Conservation (phyloP, 2,797 vertebrate genomes). For the Buceros bicornis region DNA sequence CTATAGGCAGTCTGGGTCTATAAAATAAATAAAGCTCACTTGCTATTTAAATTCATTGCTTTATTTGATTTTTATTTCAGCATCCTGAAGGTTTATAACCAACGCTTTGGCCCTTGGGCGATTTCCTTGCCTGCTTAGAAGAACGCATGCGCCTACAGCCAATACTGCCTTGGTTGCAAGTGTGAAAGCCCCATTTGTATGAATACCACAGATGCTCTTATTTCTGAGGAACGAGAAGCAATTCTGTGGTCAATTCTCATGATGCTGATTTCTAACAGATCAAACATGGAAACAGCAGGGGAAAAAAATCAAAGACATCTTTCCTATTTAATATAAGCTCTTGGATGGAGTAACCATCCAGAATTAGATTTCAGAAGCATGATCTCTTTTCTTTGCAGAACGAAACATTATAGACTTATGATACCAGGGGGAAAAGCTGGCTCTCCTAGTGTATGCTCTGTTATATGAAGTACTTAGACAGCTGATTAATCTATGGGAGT, state of each 20-base stretch:
- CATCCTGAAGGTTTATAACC: background rate
- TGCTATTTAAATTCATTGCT: background rate
- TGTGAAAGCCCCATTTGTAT: background rate
- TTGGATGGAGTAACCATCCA: constrained; percentile 17
- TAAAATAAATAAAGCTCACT: constrained; percentile 21
- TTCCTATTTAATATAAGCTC: constrained; percentile 19
- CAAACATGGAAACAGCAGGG: constrained; percentile 7
- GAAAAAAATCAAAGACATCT: background rate
- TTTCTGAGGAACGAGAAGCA: constrained; percentile 18
- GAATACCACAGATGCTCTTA: constrained; percentile 4
- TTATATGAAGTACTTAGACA: constrained; percentile 27
- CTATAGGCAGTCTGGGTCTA: background rate
- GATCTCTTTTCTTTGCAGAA: constrained; percentile 38
- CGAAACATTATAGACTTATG: background rate
- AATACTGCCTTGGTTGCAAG: background rate
- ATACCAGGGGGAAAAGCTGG: constrained; percentile 8
- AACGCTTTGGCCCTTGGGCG: background rate
- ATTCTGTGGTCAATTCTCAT: background rate
- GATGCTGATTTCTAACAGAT: constrained; percentile 44
- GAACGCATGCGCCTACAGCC: background rate
- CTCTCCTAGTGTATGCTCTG: constrained; percentile 6
- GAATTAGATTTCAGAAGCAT: constrained; percentile 11
- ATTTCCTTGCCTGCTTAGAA: background rate
- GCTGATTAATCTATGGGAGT: constrained; percentile 55
- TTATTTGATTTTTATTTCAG: constrained; percentile 9